Base-by-base conservation (phyloP, 2,888 invertebrate genomes). In the Lasius platythorax region DNA sequence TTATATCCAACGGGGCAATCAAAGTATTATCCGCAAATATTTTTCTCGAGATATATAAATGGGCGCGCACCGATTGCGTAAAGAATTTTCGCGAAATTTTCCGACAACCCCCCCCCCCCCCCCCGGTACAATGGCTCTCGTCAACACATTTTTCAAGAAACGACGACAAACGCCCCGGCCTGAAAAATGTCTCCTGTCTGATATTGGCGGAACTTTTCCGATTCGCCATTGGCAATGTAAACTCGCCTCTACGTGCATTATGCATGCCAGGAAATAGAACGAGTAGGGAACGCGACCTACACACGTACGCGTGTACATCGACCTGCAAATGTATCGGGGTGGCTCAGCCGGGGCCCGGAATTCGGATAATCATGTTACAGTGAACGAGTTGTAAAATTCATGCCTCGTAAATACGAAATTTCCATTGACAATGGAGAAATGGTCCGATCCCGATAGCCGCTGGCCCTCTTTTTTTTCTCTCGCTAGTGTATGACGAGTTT, bases 351-450 rank as follows among this genome's bases (percentile, higher is more conserved):
- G 74, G 40, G 82, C 72, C 63, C 81, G 81, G 83, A 88, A 91
- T 90, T 91, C 91, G 87, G 85, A 91, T 91, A 90, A 91, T 91
- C 88, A 86, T 85, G 91, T 91, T 91, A 91, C 90, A 87, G 86
- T 74, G 92, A 91, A 89, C 91, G 89, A 91, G 90, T 91, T 91
- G 88, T 88, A 91, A 91, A 91, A 91, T 91, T 90, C 91, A 91
- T 91, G 88, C 87, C 89, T 87, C 87, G 88, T 89, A 87, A 91
- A 90, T 91, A 88, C 87, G 87, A 86, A 86, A 86, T 88, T 87
- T 85, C 85, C 85, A 89, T 89, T 82, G 83, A 86, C 85, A 83
- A 75, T 67, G 64, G 61, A 72, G 43, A 56, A 70, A 79, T 23
- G 46, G 70, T 30, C 61, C 53, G 81, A 81, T 81, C 82, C 64